Conservation (phyloP, 2,888 invertebrate genomes). For the Brachypterus glaber region DNA sequence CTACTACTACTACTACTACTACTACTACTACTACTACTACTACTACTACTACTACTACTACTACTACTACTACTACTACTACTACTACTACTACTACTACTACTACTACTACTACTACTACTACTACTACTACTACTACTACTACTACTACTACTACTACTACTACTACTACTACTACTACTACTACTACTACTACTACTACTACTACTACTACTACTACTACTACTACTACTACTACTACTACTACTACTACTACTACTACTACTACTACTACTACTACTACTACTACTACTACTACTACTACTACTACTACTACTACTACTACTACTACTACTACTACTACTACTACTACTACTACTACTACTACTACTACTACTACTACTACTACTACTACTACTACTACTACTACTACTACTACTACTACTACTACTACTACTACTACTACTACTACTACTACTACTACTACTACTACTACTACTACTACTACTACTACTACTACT, state of each 20-base stretch:
- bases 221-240: conserved; percentile 2
- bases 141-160: conserved; percentile 2
- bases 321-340: conserved; percentile 2
- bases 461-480: conserved; percentile 2
- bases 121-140: conserved; percentile 2
- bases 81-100: conserved; percentile 2
- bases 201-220: conserved; percentile 2
- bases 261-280: conserved; percentile 2
- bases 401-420: conserved; percentile 2
- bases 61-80: conserved; percentile 2
- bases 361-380: conserved; percentile 2
- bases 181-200: conserved; percentile 2
- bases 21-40: conserved; percentile 2
- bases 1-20: conserved; percentile 2
- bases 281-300: conserved; percentile 2
- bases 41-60: conserved; percentile 1
- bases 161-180: conserved; percentile 2
- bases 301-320: conserved; percentile 2
- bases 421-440: conserved; percentile 2
- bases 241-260: conserved; percentile 2
- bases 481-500: conserved; percentile 2
- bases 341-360: conserved; percentile 2
- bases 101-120: conserved; percentile 2
- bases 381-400: conserved; percentile 2
- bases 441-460: conserved; percentile 2